These are phyloP conservation scores for Micrasema minimum DNA, from an alignment of 1,140 invertebrate genomes.

Conservation along the genomic window DNA sequence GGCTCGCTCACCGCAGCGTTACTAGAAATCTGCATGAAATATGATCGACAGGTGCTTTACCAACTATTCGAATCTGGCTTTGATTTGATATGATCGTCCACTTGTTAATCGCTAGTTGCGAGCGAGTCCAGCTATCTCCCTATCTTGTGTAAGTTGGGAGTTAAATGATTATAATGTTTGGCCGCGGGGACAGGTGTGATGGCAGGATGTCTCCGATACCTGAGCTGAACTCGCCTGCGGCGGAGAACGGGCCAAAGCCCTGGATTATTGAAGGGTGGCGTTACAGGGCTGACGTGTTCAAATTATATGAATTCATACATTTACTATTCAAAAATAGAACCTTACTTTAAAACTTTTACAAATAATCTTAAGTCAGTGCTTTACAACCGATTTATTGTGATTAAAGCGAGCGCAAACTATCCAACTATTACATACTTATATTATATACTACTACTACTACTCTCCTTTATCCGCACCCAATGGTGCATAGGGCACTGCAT, in stretches of 20 bases:
- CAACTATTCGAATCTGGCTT: not conserved
- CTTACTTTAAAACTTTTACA: too few relatives aligned
- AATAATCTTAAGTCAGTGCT: too few relatives aligned
- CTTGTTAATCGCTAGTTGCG: not conserved
- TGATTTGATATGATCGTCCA: constrained; percentile 6
- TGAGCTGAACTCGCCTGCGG: constrained; percentile 11
- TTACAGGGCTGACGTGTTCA: not conserved
- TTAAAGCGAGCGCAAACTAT: too few relatives aligned
- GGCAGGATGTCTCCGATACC: constrained; percentile 33
- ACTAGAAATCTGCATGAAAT: too few relatives aligned
- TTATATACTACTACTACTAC: too few relatives aligned
- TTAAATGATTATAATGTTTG: not conserved
- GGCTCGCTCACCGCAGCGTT: too few relatives aligned
- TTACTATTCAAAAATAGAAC: too few relatives aligned
- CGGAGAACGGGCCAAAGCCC: constrained; percentile 19
- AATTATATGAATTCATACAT: not conserved
- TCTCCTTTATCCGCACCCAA: too few relatives aligned
- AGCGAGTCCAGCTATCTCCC: not conserved
- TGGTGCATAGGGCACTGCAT: too few relatives aligned
- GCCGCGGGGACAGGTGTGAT: constrained; percentile 21
- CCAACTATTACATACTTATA: too few relatives aligned
- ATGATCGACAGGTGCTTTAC: constrained; percentile 11
- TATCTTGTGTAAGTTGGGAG: constrained; percentile 2
- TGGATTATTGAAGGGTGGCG: constrained; percentile 16
- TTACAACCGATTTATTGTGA: too few relatives aligned